phyloP scores from a whole-genome alignment of 1,140 invertebrate genomes.

The Listronotus bonariensis region DNA sequence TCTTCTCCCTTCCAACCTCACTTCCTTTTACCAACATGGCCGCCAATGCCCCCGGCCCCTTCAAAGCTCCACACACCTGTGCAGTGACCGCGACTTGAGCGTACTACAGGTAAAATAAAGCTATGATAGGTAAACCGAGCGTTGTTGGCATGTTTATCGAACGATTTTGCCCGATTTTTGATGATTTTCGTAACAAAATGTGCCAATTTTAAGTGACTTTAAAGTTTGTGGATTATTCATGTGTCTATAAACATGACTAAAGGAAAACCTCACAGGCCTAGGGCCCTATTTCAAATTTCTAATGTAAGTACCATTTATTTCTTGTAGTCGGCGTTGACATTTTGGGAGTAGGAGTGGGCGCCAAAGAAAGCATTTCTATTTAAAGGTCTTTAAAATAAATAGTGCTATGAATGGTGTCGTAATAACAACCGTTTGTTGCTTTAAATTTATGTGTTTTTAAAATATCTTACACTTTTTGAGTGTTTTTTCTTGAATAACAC shows the following conservation, averaged over 20 bases:
- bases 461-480: too few species aligned
- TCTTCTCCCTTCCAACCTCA: slow-evolving; percentile 23
- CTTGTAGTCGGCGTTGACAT: too few species aligned
- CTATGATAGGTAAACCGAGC: slow-evolving; percentile 26
- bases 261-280: slow-evolving; percentile 45
- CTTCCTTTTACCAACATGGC: slow-evolving; percentile 30
- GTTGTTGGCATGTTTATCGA: slow-evolving; percentile 10
- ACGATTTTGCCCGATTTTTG: not conserved
- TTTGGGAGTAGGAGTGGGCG: too few species aligned
- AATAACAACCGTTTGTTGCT: too few species aligned
- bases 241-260: slow-evolving; percentile 44
- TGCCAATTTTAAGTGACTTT: slow-evolving; percentile 5
- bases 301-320: slow-evolving; percentile 58
- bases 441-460: too few species aligned
- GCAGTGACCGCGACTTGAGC: slow-evolving; percentile 14
- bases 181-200: slow-evolving; percentile 12
- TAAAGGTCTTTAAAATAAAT: slow-evolving; percentile 1
- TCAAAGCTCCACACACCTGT: slow-evolving; percentile 27
- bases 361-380: too few species aligned
- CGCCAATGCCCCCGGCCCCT: slow-evolving; percentile 24
- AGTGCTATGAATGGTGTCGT: too few species aligned
- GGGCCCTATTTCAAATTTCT: slow-evolving; percentile 63
- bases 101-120: slow-evolving; percentile 28
- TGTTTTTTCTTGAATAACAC: too few species aligned
- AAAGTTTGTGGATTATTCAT: not conserved